Evolutionary conservation across 2,888 invertebrate species (phyloP).

Genomic region (Drosophila birchii): DNA sequence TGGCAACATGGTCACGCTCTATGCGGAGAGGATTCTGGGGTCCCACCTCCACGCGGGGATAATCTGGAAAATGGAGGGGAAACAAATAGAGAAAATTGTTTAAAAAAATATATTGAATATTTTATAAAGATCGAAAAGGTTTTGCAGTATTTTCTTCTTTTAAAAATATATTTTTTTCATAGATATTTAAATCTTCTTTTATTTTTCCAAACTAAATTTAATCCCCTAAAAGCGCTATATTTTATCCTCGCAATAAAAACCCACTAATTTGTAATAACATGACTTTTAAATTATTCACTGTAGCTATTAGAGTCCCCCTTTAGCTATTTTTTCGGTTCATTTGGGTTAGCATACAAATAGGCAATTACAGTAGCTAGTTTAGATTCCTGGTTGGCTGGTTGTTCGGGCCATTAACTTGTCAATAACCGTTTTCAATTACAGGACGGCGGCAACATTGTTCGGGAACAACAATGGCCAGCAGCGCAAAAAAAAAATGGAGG

Average conservation of each 20-base stretch:
- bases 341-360: slow-evolving; percentile 67
- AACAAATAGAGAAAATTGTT: background rate
- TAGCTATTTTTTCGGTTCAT: slow-evolving; percentile 33
- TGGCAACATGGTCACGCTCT: slow-evolving; percentile 93
- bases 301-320: background rate
- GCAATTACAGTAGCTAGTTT: slow-evolving; percentile 62
- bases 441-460: slow-evolving; percentile 26
- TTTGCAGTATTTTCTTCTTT: background rate
- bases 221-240: background rate
- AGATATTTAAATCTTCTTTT: background rate
- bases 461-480: slow-evolving; percentile 2
- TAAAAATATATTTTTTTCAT: background rate
- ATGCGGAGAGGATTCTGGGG: slow-evolving; percentile 95
- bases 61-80: slow-evolving; percentile 87
- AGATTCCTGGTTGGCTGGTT: slow-evolving; percentile 28
- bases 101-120: background rate
- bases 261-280: background rate
- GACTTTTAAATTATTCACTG: slow-evolving; percentile 23
- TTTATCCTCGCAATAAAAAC: background rate
- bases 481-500: background rate
- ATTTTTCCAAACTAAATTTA: background rate
- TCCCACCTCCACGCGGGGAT: slow-evolving; percentile 95
- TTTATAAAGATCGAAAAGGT: background rate
- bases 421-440: slow-evolving; percentile 79
- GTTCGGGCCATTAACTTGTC: slow-evolving; percentile 68